These are phyloP conservation scores for Condylostylus longicornis DNA, from an alignment of 1,140 invertebrate species.

Conservation along the genomic window DNA sequence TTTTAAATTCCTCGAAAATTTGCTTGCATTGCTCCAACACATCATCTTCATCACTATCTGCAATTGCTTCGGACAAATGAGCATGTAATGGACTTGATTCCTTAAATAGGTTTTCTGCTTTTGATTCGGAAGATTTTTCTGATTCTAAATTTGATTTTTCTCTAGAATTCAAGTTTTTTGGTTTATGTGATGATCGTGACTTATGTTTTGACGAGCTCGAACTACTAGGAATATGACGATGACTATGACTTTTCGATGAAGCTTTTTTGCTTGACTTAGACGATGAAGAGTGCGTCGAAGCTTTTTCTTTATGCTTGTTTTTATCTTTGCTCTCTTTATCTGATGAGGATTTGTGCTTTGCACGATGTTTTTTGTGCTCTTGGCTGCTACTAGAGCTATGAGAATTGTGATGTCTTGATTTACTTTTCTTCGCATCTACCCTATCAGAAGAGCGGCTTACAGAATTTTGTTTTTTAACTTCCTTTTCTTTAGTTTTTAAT, in stretches of 20 bases:
- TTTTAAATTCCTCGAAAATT: slow-evolving; percentile 4
- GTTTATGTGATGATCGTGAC: not conserved
- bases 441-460: no score
- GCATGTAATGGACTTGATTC: not conserved
- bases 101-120: slow-evolving; percentile 7
- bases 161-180: no score
- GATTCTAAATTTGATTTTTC: not conserved
- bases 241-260: no score
- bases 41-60: slow-evolving; percentile 6
- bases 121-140: not conserved
- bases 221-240: not conserved
- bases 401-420: slow-evolving; percentile 7
- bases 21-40: slow-evolving; percentile 2
- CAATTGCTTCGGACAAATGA: not conserved
- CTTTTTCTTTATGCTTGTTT: slow-evolving; percentile 12
- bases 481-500: no score
- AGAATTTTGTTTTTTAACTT: no score
- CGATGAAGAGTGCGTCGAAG: slow-evolving; percentile 13
- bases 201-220: not conserved
- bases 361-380: not conserved
- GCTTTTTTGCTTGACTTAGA: slow-evolving; percentile 10
- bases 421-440: not conserved
- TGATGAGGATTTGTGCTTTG: slow-evolving; percentile 17
- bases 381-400: slow-evolving; percentile 8
- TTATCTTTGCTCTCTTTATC: slow-evolving; percentile 16